phyloP scores from a whole-genome alignment of 2,797 vertebrate species.

The Myoxocephalus aenaeus region DNA sequence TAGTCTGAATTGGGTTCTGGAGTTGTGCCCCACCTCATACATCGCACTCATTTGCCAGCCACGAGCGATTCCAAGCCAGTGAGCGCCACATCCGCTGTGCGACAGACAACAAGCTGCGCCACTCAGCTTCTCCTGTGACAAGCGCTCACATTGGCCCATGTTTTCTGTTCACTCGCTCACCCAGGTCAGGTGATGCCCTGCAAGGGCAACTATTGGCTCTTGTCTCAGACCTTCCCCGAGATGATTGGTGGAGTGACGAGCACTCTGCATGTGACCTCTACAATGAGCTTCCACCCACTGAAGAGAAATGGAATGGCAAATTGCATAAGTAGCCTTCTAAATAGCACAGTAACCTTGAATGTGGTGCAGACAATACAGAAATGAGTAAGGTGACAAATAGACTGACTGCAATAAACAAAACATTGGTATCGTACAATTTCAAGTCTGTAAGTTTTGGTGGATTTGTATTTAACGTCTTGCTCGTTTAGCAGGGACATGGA shows the following conservation, averaged over 20 bases:
- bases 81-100: constrained; percentile 52
- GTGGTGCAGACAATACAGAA: rapidly evolving
- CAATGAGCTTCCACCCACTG: constrained; percentile 81
- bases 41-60: constrained; percentile 80
- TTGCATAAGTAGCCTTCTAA: too few relatives aligned
- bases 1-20: constrained; percentile 86
- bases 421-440: rapidly evolving
- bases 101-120: not conserved
- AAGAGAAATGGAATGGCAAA: rapidly evolving
- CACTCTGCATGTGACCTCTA: constrained; percentile 88
- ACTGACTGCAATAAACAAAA: rapidly evolving
- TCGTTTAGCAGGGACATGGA: rapidly evolving
- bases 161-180: constrained; percentile 91
- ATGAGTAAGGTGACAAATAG: rapidly evolving
- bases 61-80: constrained; percentile 85
- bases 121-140: constrained; percentile 61
- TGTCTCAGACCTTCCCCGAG: constrained; percentile 90
- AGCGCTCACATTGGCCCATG: constrained; percentile 9
- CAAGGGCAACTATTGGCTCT: constrained; percentile 84
- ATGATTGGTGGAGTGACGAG: constrained; percentile 21
- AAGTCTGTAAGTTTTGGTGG: rapidly evolving
- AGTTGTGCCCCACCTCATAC: constrained; percentile 73
- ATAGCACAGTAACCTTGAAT: too few relatives aligned
- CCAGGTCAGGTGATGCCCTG: constrained; percentile 87
- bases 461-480: not conserved